Evolutionary conservation across 92 coral and sea anemone species (phyloP).

Genomic region (Pocillopora grandis): DNA sequence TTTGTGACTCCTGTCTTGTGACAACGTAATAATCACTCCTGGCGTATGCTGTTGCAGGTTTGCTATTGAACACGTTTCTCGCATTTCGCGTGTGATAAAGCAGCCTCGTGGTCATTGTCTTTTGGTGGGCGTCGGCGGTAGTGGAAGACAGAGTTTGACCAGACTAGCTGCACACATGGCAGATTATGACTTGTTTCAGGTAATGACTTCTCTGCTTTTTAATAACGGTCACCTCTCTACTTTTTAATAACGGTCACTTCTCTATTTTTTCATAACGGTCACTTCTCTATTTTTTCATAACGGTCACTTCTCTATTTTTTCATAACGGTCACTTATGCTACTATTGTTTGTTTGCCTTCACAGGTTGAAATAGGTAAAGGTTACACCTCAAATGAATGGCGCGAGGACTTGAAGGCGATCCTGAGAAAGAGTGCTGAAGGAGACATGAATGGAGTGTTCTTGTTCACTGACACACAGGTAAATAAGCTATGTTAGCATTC

Average conservation of each 20-base stretch:
- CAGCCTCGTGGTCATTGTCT: conserved; percentile 99
- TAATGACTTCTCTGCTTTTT: neutral
- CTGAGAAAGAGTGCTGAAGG: conserved; percentile 98
- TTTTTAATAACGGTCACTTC: neutral
- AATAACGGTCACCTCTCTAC: no score
- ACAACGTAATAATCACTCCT: neutral
- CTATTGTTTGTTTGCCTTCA: neutral
- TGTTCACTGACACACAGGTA: conserved; percentile 97
- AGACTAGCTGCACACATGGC: conserved; percentile 98
- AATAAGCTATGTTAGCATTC: neutral
- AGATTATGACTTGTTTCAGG: conserved; percentile 97
- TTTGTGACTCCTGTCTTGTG: neutral
- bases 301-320: neutral
- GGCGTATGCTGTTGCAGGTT: conserved; percentile 58
- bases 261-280: no score
- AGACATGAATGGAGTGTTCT: conserved; percentile 92
- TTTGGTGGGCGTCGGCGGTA: conserved; percentile 97
- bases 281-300: no score
- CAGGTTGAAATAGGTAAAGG: conserved; percentile 99
- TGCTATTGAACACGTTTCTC: conserved; percentile 98
- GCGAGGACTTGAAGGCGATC: conserved; percentile 96
- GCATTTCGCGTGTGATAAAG: conserved; percentile 97
- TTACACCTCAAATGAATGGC: conserved; percentile 96
- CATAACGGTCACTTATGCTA: neutral
- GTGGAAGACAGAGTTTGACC: conserved; percentile 97